Evolutionary conservation across 2,888 invertebrate genomes (phyloP), one percentile per base, ranked within the genome.

Genomic region (Lycaena phlaeas): DNA sequence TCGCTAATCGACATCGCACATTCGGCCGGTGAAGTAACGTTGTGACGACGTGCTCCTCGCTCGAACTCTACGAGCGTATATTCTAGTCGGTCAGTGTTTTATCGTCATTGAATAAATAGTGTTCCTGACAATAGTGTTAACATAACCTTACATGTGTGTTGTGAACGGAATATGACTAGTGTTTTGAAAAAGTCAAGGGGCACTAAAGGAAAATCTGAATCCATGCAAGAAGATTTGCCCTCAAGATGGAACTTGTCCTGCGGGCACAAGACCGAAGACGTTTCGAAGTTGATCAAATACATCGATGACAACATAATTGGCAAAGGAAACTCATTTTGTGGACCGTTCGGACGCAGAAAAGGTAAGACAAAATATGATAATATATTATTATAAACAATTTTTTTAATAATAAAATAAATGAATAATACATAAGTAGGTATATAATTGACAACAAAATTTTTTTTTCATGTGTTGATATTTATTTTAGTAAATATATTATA

Each of bases 271-370:
- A 86, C 87, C 56, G 91, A 92, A 62, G 92, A 92, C 59, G 86
- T 87, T 18, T 84, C 86, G 31, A 91, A 91, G 65, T 77, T 94
- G 53, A 85, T 93, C 51, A 90, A 90, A 64, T 93, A 91, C 64
- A 91, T 95, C 51, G 92, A 93, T 59, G 90, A 92, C 50, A 94
- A 90, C 71, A 85, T 94, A 51, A 90, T 94, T 59, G 94, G 94
- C 41, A 92, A 90, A 66, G 91, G 90, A 53, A 90, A 91, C 56
- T 90, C 91, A 14, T 94, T 94, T 69, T 87, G 91, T 55, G 93
- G 94, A 39, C 95, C 95, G 7, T 95, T 90, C 63, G 94, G 94
- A 47, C 86, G 92, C 42, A 82, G 94, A 61, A 92, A 92, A 90
- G 92, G 93, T 93, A 76, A 22, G 27, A 28, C 36, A 30, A 18